These are phyloP conservation scores for Spinibarbus caldwelli DNA, from an alignment of 2,797 vertebrate genomes.

Conservation along the genomic window DNA sequence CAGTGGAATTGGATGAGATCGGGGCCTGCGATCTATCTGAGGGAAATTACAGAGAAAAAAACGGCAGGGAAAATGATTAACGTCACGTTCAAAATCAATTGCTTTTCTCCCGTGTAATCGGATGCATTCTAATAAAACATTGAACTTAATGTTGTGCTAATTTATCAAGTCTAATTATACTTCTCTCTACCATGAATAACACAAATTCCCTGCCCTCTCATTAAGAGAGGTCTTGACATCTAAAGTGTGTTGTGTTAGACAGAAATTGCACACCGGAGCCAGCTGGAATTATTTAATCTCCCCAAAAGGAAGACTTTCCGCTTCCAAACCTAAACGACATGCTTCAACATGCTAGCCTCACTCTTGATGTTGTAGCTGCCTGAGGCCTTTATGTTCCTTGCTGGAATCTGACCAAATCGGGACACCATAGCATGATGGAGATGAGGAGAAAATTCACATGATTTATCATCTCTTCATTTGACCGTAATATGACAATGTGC, in stretches of 20 bases:
- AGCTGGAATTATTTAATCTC: constrained; percentile 19
- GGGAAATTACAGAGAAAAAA: constrained; percentile 15
- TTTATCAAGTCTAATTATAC: constrained; percentile 52
- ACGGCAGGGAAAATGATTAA: constrained; percentile 27
- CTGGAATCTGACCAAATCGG: background rate
- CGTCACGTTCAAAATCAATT: constrained; percentile 56
- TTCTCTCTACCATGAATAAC: constrained; percentile 42
- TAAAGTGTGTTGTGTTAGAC: constrained; percentile 39
- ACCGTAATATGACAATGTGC: constrained; percentile 7
- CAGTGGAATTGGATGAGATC: constrained; percentile 42
- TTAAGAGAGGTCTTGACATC: constrained; percentile 47
- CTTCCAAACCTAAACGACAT: constrained; percentile 6
- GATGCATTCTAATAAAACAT: constrained; percentile 41
- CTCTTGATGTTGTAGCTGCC: constrained; percentile 25
- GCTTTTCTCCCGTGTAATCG: constrained; percentile 34
- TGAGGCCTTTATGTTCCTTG: constrained; percentile 6
- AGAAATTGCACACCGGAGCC: constrained; percentile 24
- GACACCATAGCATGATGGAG: constrained; percentile 11
- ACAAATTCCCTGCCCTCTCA: constrained; percentile 45
- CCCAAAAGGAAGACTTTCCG: background rate
- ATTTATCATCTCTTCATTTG: constrained; percentile 23
- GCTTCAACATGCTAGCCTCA: background rate
- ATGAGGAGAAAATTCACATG: constrained; percentile 4
- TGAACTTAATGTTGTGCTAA: constrained; percentile 45
- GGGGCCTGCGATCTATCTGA: constrained; percentile 18